Evolutionary conservation across 2,888 invertebrate genomes (phyloP), one percentile per base, ranked within the genome.

Genomic region (Hydropsyche betteni): DNA sequence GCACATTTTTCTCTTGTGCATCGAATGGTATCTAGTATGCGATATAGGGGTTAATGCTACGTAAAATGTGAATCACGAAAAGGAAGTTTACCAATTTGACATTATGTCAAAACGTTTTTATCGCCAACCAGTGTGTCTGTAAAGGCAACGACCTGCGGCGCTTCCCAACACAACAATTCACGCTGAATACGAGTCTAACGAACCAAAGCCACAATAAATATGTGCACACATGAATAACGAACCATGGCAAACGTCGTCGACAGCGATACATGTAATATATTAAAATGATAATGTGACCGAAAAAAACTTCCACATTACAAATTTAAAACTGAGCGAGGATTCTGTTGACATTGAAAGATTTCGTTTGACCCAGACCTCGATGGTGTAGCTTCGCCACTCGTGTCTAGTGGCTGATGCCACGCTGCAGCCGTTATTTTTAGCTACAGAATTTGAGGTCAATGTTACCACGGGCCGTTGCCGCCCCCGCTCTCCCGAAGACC

Each of bases 381-480:
- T 36, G 36, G 64, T 64, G 36, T 64, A 16, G 50, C 14, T 36
- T n/a, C 51, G 50, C 33, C 24, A 34, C 33, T 51, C 55, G 68
- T 52, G 71, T 10, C 55, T 34, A 68, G 50, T 12, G 68, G 24
- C 24, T 34, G 36, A 64, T 52, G 55, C 12, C 50, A 64, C 75
- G 73, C 64, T 74, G 76, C 69, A 75, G 68, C 69, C 74, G 72
- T 74, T 79, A 78, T 78, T 78, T 78, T 75, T 75, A 75, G 76
- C 75, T 24, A n/a, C 77, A 61, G 76, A 64, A 78, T 79, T 78
- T 74, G 78, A 79, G 79, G 78, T 79, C 78, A 79, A 79, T 79
- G 79, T 79, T 78, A 78, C 78, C 76, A 44, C 44, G 6, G 55
- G 38, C 61, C 74, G 72, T 69, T 36, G 64, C 52, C 52, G 53